Evolutionary conservation across 2,113 vertebrate species (phyloP).

Genomic region (Climacteris rufus): DNA sequence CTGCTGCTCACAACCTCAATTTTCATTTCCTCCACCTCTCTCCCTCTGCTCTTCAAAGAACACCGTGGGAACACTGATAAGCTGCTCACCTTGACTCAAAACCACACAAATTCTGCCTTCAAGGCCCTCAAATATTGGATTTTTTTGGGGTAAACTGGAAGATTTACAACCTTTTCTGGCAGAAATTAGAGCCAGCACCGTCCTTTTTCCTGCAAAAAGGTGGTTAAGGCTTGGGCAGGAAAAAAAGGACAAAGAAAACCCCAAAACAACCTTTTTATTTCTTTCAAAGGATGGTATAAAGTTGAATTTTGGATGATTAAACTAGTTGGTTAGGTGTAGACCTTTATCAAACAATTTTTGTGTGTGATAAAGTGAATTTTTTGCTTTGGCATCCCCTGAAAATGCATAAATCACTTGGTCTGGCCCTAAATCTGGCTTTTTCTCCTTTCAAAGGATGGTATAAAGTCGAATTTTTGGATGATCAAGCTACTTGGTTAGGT

Average conservation of each 20-base stretch:
- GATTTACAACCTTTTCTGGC: background rate
- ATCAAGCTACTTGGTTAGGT: fast-evolving
- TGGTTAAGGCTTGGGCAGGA: background rate
- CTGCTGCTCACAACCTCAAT: background rate
- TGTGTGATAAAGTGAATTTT: background rate
- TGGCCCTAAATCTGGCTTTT: too few species aligned
- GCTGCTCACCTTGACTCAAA: background rate
- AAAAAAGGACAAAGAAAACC: background rate
- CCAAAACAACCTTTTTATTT: background rate
- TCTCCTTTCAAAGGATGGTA: background rate
- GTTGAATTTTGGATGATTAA: background rate
- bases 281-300: background rate
- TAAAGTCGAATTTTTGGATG: background rate
- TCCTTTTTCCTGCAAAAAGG: background rate
- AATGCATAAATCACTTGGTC: too few species aligned
- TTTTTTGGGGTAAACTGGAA: background rate
- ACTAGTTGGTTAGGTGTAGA: fast-evolving
- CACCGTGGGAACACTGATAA: too few species aligned
- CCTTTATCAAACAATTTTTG: too few species aligned
- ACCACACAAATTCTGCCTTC: background rate
- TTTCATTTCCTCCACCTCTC: background rate
- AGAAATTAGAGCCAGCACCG: background rate
- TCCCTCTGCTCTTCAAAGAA: background rate
- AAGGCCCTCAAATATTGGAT: fast-evolving
- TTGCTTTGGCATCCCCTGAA: background rate